Base-by-base conservation (phyloP, 1,140 invertebrate genomes). In the Ruditapes philippinarum region DNA sequence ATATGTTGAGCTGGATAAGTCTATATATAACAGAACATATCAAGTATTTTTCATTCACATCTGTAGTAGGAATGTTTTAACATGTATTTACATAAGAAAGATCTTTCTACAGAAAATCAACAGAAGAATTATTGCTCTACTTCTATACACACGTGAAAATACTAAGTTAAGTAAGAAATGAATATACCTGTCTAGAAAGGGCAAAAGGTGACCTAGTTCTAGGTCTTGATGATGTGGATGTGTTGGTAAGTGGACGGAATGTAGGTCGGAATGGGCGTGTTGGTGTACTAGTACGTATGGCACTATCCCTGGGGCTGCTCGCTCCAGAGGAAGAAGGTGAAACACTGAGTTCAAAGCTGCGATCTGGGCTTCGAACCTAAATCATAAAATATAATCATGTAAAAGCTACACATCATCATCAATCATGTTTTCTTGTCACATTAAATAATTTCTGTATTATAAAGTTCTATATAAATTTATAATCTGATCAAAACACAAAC, bases 191-290 rank as follows among this genome's bases (percentile, higher is more conserved):
- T 89, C 91, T 80, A 22, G 92, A 89, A 0, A 93, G 33, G 45
- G 92, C 91, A 90, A 93, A 93, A 42, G 94, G 92, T 88, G 93
- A 93, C 33, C 93, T 81, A 11, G 76, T 91, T 68, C 93, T 90
- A 14, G 62, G 80, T 28, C 87, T 62, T 42, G 89, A 42, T 51
- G 81, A 79, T 65, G 89, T 81, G n/a, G 22, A 33, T 5, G 38
- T 83, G 33, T 25, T 31, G 11, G 70, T 28, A 1, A 28, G 22
- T 28, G 87, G 87, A 51, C 89, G 85, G 80, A 91, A 83, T 14
- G 62, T 65, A 40, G 91, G 87, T 54, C 85, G 74, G 60, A 90
- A 73, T 45, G 88, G 88, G 1, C 54, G 79, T 57, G 90, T 78
- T n/a, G 91, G 90, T 25, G 91, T 91, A 57, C 89, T 91, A 0